Evolutionary conservation across 2,113 vertebrate genomes (phyloP), one percentile per base, ranked within the genome.

Genomic region (Actenoides hombroni): DNA sequence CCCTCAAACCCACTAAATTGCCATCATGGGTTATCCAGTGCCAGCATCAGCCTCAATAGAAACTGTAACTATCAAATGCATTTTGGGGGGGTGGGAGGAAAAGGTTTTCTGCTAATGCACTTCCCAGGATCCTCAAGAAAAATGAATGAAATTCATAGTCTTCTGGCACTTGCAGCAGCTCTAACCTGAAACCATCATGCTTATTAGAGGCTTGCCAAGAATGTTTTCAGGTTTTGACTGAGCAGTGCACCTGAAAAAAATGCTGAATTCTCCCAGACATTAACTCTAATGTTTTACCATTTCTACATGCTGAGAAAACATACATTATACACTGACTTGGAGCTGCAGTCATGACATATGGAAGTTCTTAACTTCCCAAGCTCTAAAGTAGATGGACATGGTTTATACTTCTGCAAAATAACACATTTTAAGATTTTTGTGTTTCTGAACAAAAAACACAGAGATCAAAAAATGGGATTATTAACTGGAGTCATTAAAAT

Each of bases 161-260:
- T 78, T 93, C 46, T 93, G 87, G 85, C 68, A 80, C 26, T 85
- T 64, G 28, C 51, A 51, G 46, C 9, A 76, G 57, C 69, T 81
- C 76, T 83, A 87, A 82, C 15, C 51, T 90, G 86, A 78, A 87
- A 46, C 51, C 11, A 6, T 28, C 29, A 48, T 1, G 5, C 53
- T 29, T 12, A 26, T 74, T 57, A 90, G 68, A 81, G 42, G 26
- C 35, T 69, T 69, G 46, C 33, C 54, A 83, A 92, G 49, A 96
- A 48, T 69, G 67, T 60, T 75, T 93, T 59, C 8, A 75, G 37
- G 49, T 93, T 94, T 77, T 42, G 39, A n/a, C 60, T 28, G 64
- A 85, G 28, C 29, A 82, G 70, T 79, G 39, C 51, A 93, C 70
- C 73, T 93, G 73, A 96, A 95, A 64, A 28, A 94, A 84, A 78